Evolutionary conservation across 2,113 vertebrate genomes (phyloP).

Genomic region (Felis chaus): DNA sequence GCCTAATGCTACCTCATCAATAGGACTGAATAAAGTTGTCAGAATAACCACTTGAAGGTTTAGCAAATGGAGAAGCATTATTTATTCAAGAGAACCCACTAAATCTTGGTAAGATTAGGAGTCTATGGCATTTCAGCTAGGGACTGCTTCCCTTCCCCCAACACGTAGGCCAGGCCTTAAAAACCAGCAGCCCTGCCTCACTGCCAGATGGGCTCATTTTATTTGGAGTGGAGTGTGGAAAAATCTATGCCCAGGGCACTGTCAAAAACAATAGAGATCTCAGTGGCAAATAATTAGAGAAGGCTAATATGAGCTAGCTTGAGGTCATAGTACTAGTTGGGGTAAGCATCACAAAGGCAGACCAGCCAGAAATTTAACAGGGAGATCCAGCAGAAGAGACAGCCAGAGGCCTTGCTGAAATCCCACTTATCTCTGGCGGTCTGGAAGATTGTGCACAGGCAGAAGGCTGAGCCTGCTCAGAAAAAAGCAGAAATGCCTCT

Average conservation of each 20-base stretch:
- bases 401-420: neutral
- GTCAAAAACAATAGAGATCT: neutral
- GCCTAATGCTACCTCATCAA: too few species aligned
- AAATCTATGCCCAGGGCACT: neutral
- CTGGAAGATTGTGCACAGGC: neutral
- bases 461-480: neutral
- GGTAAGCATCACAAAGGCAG: neutral
- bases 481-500: neutral
- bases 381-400: neutral
- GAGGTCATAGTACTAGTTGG: neutral
- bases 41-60: neutral
- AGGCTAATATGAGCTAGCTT: neutral
- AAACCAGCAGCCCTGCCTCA: neutral
- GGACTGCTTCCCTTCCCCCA: neutral
- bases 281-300: neutral
- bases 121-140: neutral
- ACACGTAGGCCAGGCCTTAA: fast-evolving
- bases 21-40: neutral
- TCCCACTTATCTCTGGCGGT: too few species aligned
- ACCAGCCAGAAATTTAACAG: neutral
- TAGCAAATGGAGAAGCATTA: neutral
- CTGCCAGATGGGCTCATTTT: neutral
- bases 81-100: neutral
- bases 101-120: neutral
- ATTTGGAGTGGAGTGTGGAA: neutral